A percentile compares a stretch with the other conserved stretches of the same genome.
These are phyloP conservation scores for Cephus spinipes DNA, from an alignment of 2,888 invertebrate species.

Conservation along the genomic window DNA sequence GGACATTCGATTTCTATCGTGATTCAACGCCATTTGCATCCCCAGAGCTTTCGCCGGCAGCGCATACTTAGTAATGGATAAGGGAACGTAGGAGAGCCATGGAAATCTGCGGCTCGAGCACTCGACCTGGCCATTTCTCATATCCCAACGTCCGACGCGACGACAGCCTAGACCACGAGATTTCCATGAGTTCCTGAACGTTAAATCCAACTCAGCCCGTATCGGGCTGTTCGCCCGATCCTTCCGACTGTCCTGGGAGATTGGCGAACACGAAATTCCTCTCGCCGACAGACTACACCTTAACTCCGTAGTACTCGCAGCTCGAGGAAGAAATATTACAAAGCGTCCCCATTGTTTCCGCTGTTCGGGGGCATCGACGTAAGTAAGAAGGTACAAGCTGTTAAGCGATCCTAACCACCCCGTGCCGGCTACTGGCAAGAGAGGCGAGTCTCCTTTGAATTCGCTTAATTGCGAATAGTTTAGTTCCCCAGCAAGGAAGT, in stretches of 20 bases:
- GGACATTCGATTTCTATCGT: neutral
- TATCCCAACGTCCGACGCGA: neutral
- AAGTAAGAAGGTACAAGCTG: neutral
- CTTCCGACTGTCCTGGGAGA: neutral
- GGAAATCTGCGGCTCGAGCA: neutral
- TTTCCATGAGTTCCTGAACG: neutral
- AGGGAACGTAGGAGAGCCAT: neutral
- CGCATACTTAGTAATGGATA: neutral
- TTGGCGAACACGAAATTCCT: neutral
- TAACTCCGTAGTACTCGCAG: neutral
- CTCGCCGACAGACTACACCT: neutral
- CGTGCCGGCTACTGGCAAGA: neutral
- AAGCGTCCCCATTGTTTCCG: neutral
- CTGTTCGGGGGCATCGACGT: neutral
- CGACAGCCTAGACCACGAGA: neutral
- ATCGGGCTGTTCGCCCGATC: neutral
- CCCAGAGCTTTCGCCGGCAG: neutral
- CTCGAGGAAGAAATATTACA: neutral
- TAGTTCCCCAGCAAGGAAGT: slow-evolving; percentile 31
- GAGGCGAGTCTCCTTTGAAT: slow-evolving; percentile 40
- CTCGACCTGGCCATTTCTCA: neutral
- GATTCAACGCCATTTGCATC: neutral
- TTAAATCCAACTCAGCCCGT: neutral
- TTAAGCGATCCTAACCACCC: neutral
- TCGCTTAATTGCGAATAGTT: slow-evolving; percentile 50